phyloP scores from a whole-genome alignment of 2,797 vertebrate species.

The Crenichthys baileyi region DNA sequence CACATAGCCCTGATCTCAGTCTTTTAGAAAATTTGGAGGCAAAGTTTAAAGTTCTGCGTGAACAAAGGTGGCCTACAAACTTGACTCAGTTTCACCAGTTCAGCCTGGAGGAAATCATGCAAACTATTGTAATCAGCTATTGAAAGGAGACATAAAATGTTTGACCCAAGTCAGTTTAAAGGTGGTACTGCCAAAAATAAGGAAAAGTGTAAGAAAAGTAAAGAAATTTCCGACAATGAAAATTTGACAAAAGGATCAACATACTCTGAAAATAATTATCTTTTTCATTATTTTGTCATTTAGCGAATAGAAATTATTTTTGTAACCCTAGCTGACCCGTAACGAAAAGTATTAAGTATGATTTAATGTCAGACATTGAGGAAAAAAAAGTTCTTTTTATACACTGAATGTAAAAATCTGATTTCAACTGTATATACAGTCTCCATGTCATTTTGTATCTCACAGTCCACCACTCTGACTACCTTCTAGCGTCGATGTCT shows the following conservation, averaged over 20 bases:
- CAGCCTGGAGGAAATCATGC: background rate
- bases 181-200: background rate
- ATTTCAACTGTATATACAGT: background rate
- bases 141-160: background rate
- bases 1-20: background rate
- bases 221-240: background rate
- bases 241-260: background rate
- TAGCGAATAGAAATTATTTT: background rate
- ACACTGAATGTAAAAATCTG: background rate
- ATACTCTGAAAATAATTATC: too few species aligned
- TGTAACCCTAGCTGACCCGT: background rate
- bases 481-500: conserved; percentile 17
- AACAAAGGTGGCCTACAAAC: background rate
- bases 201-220: background rate
- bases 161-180: background rate
- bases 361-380: background rate
- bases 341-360: background rate
- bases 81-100: background rate
- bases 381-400: background rate
- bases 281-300: background rate
- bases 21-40: background rate
- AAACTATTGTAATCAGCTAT: background rate
- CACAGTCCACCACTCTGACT: background rate
- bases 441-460: background rate
- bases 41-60: background rate